Conservation (phyloP, 2,113 vertebrate species). For the Mus pahari region DNA sequence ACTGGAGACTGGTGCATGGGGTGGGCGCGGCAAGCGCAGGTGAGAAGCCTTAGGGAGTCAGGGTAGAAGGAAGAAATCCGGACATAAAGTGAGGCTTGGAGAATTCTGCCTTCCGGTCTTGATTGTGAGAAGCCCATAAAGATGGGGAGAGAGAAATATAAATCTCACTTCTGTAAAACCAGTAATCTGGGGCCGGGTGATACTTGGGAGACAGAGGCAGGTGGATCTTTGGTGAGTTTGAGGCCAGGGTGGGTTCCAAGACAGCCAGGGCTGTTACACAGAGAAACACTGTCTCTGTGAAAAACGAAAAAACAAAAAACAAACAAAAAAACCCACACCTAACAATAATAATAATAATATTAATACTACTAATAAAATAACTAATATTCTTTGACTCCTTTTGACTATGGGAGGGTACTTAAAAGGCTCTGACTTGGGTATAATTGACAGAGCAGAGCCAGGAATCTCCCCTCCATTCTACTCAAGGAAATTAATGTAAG, state of each 20-base stretch:
- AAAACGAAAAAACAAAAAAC: too few species aligned
- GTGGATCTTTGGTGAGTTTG: too few species aligned
- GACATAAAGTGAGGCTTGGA: not conserved
- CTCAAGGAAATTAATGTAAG: fast-evolving
- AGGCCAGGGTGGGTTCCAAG: too few species aligned
- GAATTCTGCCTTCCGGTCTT: not conserved
- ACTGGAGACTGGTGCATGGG: too few species aligned
- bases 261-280: too few species aligned
- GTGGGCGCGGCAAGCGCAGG: too few species aligned
- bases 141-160: not conserved
- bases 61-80: not conserved
- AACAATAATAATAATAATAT: too few species aligned
- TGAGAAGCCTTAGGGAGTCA: too few species aligned
- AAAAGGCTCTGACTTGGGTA: not conserved
- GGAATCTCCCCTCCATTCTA: not conserved
- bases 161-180: not conserved
- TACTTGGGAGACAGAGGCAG: too few species aligned
- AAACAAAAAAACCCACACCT: too few species aligned
- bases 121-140: not conserved
- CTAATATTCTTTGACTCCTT: not conserved
- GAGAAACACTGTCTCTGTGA: too few species aligned
- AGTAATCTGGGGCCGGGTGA: not conserved
- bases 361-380: too few species aligned
- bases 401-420: not conserved
- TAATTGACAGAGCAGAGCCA: not conserved